These are phyloP conservation scores for Lacerta viridis DNA, from an alignment of 2,797 vertebrate species.

Conservation along the genomic window DNA sequence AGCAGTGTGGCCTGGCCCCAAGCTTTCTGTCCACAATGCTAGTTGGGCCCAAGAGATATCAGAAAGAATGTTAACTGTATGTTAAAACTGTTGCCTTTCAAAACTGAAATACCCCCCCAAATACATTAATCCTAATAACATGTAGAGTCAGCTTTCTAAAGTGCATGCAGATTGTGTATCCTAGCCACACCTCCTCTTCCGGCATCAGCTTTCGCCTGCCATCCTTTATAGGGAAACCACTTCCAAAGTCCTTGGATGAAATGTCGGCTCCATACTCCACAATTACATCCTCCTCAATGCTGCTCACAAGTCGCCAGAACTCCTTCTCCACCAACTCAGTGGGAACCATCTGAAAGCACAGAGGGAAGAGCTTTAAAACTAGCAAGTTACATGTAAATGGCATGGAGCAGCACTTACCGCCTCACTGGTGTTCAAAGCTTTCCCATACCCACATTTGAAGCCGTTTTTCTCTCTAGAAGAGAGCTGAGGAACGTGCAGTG, in stretches of 20 bases:
- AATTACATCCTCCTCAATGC: conserved; percentile 98
- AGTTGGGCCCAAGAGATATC: neutral
- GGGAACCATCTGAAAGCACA: conserved; percentile 92
- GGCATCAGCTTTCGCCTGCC: conserved; percentile 90
- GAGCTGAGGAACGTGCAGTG: too few relatives aligned
- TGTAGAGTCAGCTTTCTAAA: conserved; percentile 49
- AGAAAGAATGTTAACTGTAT: neutral
- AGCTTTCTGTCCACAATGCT: neutral
- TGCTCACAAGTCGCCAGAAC: conserved; percentile 98
- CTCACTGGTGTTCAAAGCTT: neutral
- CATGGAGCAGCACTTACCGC: neutral
- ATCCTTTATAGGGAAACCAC: conserved; percentile 94
- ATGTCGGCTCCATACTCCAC: conserved; percentile 99
- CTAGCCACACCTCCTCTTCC: conserved; percentile 91
- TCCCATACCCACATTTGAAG: neutral
- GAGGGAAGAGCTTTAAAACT: conserved; percentile 2
- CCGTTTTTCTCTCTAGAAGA: neutral
- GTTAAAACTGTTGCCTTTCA: conserved; percentile 22
- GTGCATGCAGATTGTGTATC: conserved; percentile 6
- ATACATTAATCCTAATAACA: conserved; percentile 37
- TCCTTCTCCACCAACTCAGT: conserved; percentile 98
- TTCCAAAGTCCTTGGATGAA: conserved; percentile 97
- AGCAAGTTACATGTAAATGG: neutral
- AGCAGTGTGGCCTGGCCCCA: neutral
- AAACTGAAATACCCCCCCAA: neutral